Percentiles rank a stretch among this genome's conserved stretches.
These are phyloP conservation scores for Stictonetta naevosa DNA, from an alignment of 2,113 vertebrate species.

Conservation along the genomic window DNA sequence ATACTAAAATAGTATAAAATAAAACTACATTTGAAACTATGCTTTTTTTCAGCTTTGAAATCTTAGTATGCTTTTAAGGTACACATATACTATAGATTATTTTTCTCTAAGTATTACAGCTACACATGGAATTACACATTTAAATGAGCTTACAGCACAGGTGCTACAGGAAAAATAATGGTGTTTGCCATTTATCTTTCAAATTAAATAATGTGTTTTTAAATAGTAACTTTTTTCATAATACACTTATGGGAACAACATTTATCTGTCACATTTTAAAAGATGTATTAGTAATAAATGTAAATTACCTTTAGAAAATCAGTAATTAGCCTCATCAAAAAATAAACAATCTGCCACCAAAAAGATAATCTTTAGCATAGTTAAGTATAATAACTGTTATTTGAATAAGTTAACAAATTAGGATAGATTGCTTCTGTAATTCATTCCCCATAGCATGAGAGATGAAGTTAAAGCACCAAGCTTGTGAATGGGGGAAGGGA, in stretches of 20 bases:
- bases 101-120: slow-evolving; percentile 74
- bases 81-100: slow-evolving; percentile 74
- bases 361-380: slow-evolving; percentile 89
- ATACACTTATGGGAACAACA: slow-evolving; percentile 88
- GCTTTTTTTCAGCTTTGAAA: slow-evolving; percentile 65
- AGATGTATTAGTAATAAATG: slow-evolving; percentile 89
- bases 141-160: slow-evolving; percentile 85
- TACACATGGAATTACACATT: slow-evolving; percentile 83
- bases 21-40: slow-evolving; percentile 60
- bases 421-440: slow-evolving; percentile 87
- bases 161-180: slow-evolving; percentile 83
- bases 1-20: slow-evolving; percentile 64
- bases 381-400: slow-evolving; percentile 89
- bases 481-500: slow-evolving; percentile 66
- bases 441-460: slow-evolving; percentile 85
- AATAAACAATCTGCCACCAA: slow-evolving; percentile 89
- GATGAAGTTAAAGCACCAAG: slow-evolving; percentile 80
- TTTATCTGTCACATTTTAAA: slow-evolving; percentile 89
- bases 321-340: slow-evolving; percentile 89
- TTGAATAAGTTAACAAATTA: slow-evolving; percentile 90
- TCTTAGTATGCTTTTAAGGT: slow-evolving; percentile 78
- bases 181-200: slow-evolving; percentile 89
- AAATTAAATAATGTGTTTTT: slow-evolving; percentile 90
- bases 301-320: slow-evolving; percentile 89
- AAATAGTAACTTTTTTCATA: slow-evolving; percentile 89